Conservation (phyloP, 1,140 invertebrate species). For the Euwallacea fornicatus region DNA sequence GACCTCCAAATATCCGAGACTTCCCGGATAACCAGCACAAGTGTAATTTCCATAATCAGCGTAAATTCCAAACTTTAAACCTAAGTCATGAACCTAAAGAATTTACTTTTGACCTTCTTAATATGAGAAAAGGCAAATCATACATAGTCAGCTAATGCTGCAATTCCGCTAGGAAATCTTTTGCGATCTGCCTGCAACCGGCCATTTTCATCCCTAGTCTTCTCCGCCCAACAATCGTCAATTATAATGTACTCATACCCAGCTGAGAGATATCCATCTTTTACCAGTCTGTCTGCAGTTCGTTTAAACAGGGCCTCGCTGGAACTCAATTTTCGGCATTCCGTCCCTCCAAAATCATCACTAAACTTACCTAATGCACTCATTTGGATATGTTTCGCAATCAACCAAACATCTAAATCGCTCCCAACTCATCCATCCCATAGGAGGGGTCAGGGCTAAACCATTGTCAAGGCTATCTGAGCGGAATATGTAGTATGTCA, state of each 20-base stretch:
- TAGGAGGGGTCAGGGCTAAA: constrained; percentile 64
- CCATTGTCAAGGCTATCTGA: constrained; percentile 59
- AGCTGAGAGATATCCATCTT: constrained; percentile 75
- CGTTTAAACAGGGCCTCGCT: constrained; percentile 80
- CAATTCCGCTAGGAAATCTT: constrained; percentile 82
- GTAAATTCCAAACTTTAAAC: constrained; percentile 86
- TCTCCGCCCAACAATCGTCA: constrained; percentile 86
- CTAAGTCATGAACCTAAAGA: constrained; percentile 70
- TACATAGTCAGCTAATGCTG: constrained; percentile 79
- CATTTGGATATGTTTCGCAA: constrained; percentile 67
- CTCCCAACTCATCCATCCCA: constrained; percentile 80
- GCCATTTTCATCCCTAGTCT: constrained; percentile 64
- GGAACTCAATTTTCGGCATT: constrained; percentile 36
- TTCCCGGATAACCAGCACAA: constrained; percentile 83
- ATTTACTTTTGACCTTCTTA: background rate
- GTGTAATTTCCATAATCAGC: constrained; percentile 83
- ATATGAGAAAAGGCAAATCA: constrained; percentile 44
- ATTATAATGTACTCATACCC: constrained; percentile 86
- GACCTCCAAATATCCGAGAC: constrained; percentile 68
- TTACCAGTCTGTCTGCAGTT: constrained; percentile 74
- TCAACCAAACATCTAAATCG: constrained; percentile 71
- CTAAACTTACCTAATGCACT: constrained; percentile 62
- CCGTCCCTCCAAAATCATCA: background rate
- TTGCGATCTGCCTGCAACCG: constrained; percentile 70
- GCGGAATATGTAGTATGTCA: constrained; percentile 4